These are phyloP conservation scores for Gryllus bimaculatus DNA, from an alignment of 1,140 invertebrate genomes.

Conservation along the genomic window DNA sequence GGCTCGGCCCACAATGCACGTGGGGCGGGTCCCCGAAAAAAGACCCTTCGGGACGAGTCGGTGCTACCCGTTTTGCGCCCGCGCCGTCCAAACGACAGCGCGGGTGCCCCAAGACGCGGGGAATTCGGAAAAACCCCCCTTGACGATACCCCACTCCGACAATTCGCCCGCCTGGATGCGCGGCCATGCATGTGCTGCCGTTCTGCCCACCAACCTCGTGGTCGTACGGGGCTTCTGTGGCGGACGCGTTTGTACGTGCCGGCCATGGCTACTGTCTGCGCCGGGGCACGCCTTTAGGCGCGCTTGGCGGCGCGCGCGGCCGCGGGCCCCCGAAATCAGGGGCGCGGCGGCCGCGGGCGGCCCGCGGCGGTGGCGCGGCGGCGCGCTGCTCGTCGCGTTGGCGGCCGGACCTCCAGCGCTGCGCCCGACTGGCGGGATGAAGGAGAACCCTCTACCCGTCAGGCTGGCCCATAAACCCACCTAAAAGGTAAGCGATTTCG, in stretches of 20 bases:
- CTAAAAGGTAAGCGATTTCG: conserved; percentile 77
- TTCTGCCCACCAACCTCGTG: conserved; percentile 87
- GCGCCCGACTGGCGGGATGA: conserved; percentile 87
- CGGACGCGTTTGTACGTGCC: conserved; percentile 91
- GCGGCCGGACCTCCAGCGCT: conserved; percentile 64
- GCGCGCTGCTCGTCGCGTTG: neutral
- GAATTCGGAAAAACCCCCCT: too few species aligned
- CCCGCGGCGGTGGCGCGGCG: neutral
- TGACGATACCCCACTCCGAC: too few species aligned
- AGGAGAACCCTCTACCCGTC: conserved; percentile 85
- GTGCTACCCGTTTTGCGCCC: neutral
- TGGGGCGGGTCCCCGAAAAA: neutral
- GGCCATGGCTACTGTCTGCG: conserved; percentile 83
- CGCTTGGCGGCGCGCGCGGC: neutral
- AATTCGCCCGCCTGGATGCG: neutral
- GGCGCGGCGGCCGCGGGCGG: neutral
- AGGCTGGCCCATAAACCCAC: conserved; percentile 84
- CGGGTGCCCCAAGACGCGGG: neutral
- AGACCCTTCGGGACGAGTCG: neutral
- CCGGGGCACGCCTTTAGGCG: conserved; percentile 54
- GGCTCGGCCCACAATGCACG: neutral
- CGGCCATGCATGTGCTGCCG: conserved; percentile 55
- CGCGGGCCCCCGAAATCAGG: too few species aligned
- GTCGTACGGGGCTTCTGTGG: conserved; percentile 96
- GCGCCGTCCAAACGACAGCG: neutral